Percentiles rank a stretch among this genome's conserved stretches.
phyloP scores from a whole-genome alignment of 2,797 vertebrate genomes.

The Coreius guichenoti region DNA sequence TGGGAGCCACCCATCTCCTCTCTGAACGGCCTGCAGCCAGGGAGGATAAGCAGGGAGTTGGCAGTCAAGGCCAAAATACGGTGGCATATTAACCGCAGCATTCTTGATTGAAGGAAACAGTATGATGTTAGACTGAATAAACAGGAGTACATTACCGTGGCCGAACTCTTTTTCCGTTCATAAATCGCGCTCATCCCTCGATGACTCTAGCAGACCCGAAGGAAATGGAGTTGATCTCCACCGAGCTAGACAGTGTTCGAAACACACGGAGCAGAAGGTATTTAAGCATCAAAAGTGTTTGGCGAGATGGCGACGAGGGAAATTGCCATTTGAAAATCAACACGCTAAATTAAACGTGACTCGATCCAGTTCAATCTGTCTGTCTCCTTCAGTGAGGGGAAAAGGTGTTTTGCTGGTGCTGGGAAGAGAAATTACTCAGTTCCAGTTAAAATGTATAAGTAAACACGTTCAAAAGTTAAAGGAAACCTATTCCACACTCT shows the following conservation, averaged over 20 bases:
- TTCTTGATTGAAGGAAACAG: conserved; percentile 48
- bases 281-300: conserved; percentile 22
- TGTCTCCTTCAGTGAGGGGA: neutral
- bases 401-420: neutral
- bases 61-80: conserved; percentile 10
- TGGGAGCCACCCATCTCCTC: neutral
- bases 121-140: conserved; percentile 47
- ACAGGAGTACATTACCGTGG: conserved; percentile 27
- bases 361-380: neutral
- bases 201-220: conserved; percentile 17
- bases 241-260: neutral
- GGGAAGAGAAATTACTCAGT: neutral
- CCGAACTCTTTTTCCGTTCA: conserved; percentile 4
- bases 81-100: conserved; percentile 44
- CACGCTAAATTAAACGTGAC: neutral
- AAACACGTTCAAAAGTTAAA: neutral
- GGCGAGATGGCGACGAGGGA: neutral
- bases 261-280: neutral
- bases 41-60: conserved; percentile 18
- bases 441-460: neutral
- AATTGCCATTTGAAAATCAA: neutral
- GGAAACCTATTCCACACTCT: neutral
- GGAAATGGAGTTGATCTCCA: conserved; percentile 7
- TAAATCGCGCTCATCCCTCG: conserved; percentile 17
- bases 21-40: neutral